Evolutionary conservation across 2,113 vertebrate species (phyloP), one percentile per base, ranked within the genome.

Genomic region (Arvicanthis niloticus): DNA sequence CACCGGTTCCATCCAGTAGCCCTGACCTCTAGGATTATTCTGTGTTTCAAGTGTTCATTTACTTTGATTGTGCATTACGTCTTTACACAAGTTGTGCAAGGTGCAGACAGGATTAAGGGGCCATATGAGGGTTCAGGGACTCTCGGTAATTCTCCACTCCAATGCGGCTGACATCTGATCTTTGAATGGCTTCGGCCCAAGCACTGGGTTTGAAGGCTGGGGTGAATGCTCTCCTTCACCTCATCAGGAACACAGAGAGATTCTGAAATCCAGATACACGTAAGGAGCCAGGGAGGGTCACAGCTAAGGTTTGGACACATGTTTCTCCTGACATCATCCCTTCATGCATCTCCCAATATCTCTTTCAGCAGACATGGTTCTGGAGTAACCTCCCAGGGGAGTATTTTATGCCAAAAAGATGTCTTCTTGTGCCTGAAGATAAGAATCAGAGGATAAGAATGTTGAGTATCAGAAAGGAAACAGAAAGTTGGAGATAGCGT

Each of bases 21-120:
- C 75, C 80, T 45, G 4, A 89, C 26, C 40, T 10, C 51, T 9
- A 80, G 68, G 94, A 92, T 65, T 70, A 78, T 40, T 87, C 91
- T 94, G 53, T 67, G 62, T 95, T 96, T 93, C 94, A 51, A 84
- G 87, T 86, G 51, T 96, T 96, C 72, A 10, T 89, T 98, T 96
- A 93, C 96, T 91, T 94, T 85, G 73, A 58, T 91, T 82, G 82
- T 5, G 37, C 82, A 89, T 96, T 96, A 34, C 89, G 48, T 60
- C 37, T 96, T 86, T 53, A 48, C 62, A 96, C 96, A 93, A 51
- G 85, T 51, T 56, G 81, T 77, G 89, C 51, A 62, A 78, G 89
- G 45, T 73, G 5, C 1, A 0, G 17, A 42, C 3, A 53, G 67
- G 76, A 96, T 95, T 88, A 84, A 92, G 85, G 97, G 85, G 78